phyloP scores from a whole-genome alignment of 2,113 vertebrate genomes.

The Xiphophorus maculatus region DNA sequence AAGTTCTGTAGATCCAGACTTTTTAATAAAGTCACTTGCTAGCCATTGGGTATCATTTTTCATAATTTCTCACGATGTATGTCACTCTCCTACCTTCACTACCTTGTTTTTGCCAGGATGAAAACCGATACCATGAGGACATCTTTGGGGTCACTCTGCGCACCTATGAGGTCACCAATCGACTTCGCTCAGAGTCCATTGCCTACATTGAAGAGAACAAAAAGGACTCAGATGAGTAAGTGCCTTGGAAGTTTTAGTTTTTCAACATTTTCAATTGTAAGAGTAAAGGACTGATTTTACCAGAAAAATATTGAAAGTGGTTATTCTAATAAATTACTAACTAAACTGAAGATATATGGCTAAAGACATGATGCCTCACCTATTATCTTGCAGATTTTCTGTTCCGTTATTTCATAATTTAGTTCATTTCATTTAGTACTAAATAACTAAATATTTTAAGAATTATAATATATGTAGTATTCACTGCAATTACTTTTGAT shows the following conservation, averaged over 20 bases:
- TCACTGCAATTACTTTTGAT: no score
- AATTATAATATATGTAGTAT: no score
- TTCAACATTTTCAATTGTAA: no score
- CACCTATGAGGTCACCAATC: constrained; percentile 97
- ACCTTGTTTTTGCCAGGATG: constrained; percentile 82
- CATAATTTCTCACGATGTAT: background rate
- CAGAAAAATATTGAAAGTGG: background rate
- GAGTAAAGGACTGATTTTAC: no score
- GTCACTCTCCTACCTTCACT: background rate
- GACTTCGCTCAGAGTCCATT: constrained; percentile 97
- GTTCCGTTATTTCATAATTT: background rate
- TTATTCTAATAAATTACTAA: background rate
- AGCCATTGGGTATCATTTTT: background rate
- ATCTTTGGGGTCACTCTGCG: constrained; percentile 98
- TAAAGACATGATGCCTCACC: background rate
- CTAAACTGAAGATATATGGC: background rate
- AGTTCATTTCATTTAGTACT: background rate
- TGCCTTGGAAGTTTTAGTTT: background rate
- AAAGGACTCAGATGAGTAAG: constrained; percentile 96
- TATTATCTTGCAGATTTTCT: no score
- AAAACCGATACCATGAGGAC: constrained; percentile 97
- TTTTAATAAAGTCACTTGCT: background rate
- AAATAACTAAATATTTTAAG: no score
- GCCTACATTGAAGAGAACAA: constrained; percentile 98
- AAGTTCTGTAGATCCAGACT: background rate